Evolutionary conservation across 2,797 vertebrate species (phyloP).

Genomic region (Pachyuromys duprasi): DNA sequence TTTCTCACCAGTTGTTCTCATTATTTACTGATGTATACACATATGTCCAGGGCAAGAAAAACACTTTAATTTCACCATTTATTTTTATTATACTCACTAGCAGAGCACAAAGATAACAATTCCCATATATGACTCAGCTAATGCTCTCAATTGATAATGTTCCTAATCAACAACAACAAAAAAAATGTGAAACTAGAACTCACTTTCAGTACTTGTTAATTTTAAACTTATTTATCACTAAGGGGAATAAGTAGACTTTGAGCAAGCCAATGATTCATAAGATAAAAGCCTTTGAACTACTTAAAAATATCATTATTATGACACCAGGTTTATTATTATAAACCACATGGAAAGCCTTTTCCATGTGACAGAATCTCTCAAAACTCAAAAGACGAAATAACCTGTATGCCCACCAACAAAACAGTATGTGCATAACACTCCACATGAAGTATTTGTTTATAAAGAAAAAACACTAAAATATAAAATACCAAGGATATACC

Average conservation of each 20-base stretch:
- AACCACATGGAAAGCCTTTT: not conserved
- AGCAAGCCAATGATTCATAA: not conserved
- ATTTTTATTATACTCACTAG: not conserved
- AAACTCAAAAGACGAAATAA: not conserved
- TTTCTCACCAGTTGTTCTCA: not conserved
- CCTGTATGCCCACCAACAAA: not conserved
- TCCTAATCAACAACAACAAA: not conserved
- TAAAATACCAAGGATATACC: not conserved
- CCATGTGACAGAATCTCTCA: not conserved
- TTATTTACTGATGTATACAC: not conserved
- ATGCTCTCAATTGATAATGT: constrained; percentile 35
- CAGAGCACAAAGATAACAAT: constrained; percentile 32
- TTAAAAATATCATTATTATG: not conserved
- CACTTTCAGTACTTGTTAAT: not conserved
- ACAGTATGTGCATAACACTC: not conserved
- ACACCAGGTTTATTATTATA: too few relatives aligned
- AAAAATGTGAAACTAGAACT: not conserved
- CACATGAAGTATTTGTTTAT: not conserved
- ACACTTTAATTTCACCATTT: constrained; percentile 50
- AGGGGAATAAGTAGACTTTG: not conserved
- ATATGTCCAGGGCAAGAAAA: constrained; percentile 12
- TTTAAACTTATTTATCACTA: not conserved
- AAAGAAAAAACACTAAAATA: not conserved
- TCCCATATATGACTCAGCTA: not conserved
- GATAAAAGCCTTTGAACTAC: not conserved